phyloP scores from a whole-genome alignment of 2,797 vertebrate species.

The Eptatretus atami region DNA sequence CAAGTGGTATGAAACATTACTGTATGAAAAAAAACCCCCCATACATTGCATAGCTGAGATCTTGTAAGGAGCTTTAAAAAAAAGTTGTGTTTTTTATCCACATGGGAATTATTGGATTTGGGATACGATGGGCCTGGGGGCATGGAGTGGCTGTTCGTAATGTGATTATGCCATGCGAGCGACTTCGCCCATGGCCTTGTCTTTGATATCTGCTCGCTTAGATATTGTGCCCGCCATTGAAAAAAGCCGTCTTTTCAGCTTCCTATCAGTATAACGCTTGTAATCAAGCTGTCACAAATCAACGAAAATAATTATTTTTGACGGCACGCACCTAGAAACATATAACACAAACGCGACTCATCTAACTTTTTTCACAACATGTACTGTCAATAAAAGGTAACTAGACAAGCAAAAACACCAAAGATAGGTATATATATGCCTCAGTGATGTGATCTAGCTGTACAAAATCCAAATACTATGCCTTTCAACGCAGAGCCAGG shows the following conservation, averaged over 20 bases:
- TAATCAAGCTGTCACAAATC: constrained; percentile 44
- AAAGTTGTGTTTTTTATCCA: constrained; percentile 8
- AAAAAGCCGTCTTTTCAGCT: constrained; percentile 89
- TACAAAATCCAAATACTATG: too few species aligned
- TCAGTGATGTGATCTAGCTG: too few species aligned
- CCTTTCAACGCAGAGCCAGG: too few species aligned
- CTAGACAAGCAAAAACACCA: too few species aligned
- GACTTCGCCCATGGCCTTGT: constrained; percentile 89
- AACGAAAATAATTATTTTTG: neutral
- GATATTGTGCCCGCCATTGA: constrained; percentile 69
- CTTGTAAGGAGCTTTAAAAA: neutral
- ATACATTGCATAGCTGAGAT: constrained; percentile 7
- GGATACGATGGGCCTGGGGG: constrained; percentile 97
- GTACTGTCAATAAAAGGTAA: too few species aligned
- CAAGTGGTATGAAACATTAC: too few species aligned
- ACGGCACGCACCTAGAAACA: neutral
- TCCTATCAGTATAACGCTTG: constrained; percentile 97
- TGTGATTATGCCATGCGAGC: constrained; percentile 83
- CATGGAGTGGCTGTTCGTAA: constrained; percentile 85
- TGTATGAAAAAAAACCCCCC: neutral
- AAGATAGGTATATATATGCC: too few species aligned
- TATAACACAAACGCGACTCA: too few species aligned
- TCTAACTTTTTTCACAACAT: too few species aligned
- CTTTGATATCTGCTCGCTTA: constrained; percentile 80
- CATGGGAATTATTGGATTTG: constrained; percentile 13